phyloP scores from a whole-genome alignment of 2,113 vertebrate species.

The Erpornis zantholeuca region DNA sequence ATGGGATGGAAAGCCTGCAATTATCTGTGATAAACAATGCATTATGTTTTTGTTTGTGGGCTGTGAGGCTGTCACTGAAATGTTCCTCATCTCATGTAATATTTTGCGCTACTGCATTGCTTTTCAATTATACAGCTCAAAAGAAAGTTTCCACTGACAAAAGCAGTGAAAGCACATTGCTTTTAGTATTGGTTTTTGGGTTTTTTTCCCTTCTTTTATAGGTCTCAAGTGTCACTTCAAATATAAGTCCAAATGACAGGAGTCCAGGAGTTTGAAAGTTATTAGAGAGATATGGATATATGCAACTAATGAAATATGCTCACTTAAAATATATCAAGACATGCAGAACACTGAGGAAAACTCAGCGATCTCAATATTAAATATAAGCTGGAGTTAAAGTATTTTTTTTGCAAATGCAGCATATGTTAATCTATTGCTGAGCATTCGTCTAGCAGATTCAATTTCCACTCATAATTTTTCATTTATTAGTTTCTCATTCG shows the following conservation, averaged over 20 bases:
- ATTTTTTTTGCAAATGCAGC: constrained; percentile 54
- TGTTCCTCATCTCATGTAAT: constrained; percentile 30
- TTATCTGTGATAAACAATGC: constrained; percentile 67
- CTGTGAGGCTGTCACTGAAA: constrained; percentile 19
- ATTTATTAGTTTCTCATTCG: constrained; percentile 60
- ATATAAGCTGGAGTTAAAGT: constrained; percentile 68
- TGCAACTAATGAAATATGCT: constrained; percentile 73
- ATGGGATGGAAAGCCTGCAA: constrained; percentile 58
- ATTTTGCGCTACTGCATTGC: constrained; percentile 51
- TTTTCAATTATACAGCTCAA: constrained; percentile 71
- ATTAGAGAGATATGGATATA: constrained; percentile 71
- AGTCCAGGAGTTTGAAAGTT: constrained; percentile 66
- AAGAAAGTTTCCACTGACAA: constrained; percentile 61
- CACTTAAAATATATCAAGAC: constrained; percentile 59
- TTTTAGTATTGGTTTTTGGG: not conserved
- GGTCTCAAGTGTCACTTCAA: constrained; percentile 66
- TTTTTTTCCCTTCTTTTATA: constrained; percentile 29
- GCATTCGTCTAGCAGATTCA: constrained; percentile 68
- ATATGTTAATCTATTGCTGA: constrained; percentile 71
- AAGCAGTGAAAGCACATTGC: constrained; percentile 49
- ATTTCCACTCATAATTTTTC: constrained; percentile 72
- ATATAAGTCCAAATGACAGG: constrained; percentile 64
- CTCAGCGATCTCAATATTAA: constrained; percentile 73
- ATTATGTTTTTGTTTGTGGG: constrained; percentile 29
- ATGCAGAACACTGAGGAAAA: constrained; percentile 59